These are phyloP conservation scores for Zygogramma bicolorata DNA, from an alignment of 2,888 invertebrate genomes.

Conservation along the genomic window DNA sequence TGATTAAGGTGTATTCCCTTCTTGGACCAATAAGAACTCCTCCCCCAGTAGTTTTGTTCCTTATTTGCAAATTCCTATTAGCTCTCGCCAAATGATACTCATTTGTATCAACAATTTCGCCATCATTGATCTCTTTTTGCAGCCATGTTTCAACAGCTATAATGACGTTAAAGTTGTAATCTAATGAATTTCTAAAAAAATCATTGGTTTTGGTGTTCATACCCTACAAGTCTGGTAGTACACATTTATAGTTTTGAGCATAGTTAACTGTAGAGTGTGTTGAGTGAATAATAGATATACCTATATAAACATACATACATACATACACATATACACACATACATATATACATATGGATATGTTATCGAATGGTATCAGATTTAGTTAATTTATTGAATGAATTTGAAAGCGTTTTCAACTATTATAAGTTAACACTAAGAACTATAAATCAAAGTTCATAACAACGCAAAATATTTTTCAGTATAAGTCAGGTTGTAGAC, in stretches of 20 bases:
- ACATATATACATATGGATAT: neutral
- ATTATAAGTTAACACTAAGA: neutral
- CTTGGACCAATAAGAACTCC: neutral
- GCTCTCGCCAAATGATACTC: neutral
- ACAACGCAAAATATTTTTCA: neutral
- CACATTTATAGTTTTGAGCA: neutral
- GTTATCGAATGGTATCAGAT: neutral
- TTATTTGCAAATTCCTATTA: neutral
- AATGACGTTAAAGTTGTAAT: neutral
- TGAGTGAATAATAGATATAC: neutral
- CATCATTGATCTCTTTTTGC: neutral
- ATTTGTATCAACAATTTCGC: neutral
- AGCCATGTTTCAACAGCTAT: neutral
- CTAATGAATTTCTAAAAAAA: neutral
- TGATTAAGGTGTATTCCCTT: neutral
- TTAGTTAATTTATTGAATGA: neutral
- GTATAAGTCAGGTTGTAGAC: neutral
- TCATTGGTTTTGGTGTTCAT: neutral
- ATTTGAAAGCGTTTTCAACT: neutral
- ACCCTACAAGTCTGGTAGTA: neutral
- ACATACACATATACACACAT: no score
- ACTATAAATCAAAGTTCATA: neutral
- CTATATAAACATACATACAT: no score
- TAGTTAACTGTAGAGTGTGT: neutral
- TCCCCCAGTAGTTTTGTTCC: slow-evolving; percentile 1